Base-by-base conservation (phyloP, 92 coral and sea anemone species). In the Blastomussa wellsi region DNA sequence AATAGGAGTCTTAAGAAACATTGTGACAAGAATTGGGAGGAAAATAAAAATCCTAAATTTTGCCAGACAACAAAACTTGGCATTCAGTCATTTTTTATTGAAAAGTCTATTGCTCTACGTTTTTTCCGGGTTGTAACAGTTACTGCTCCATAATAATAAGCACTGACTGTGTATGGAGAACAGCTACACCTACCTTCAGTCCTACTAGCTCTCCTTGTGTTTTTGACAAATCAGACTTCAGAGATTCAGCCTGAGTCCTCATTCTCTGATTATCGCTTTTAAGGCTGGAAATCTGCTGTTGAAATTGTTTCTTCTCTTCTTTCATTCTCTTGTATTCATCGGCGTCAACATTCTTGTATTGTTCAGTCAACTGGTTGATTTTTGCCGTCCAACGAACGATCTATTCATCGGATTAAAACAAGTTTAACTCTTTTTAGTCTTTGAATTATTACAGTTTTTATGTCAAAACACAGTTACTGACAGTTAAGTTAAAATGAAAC, bases 311-410 rank as follows among this genome's bases (percentile, higher is more conserved):
- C 87, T 94, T 96, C 77, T 94, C 98, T 52, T 96, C 99, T 67
- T 82, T 87, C 89, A 94, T 84, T 89, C 95, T 92, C 83, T 90
- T 95, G 86, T 94, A 86, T 77, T 96, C 99, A 9, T 96, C 99
- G 19, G 90, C 93, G 79, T 94, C 95, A 53, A 94, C 91, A 49
- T 96, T 92, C 91, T 91, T 94, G 83, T 92, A 96, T 82, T 96
- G 98, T 74, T 96, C 99, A 19, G 93, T 73, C 60, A 96, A 75
- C 79, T 96, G 98, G 76, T 94, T 96, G 42, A 94, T 90, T 72
- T 92, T 87, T 5, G 98, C 86, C 33, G 94, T 89, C 99, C 98
- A 96, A 14, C 99, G 96, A 87, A 89, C 90, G 35, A 96, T 96
- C 99, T 96, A 41, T 8, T 15, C 20, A 59, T 22, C 42, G 71